Percentiles rank a stretch among this genome's conserved stretches.
Evolutionary conservation across 2,113 vertebrate species (phyloP).

Genomic region (Elachura formosa): DNA sequence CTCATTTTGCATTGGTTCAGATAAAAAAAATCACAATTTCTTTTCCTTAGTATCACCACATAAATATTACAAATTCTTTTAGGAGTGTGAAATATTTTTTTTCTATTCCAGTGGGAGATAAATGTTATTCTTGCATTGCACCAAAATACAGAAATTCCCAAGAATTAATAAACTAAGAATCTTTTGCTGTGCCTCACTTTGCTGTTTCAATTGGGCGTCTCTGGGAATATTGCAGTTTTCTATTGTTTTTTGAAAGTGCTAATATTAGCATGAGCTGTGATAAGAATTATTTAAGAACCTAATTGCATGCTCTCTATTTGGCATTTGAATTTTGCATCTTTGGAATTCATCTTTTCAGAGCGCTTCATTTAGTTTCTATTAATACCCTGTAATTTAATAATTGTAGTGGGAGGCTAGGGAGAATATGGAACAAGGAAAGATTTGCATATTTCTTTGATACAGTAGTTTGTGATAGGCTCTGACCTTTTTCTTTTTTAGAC

Average conservation of each 20-base stretch:
- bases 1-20: not conserved
- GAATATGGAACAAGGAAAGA: conserved; percentile 52
- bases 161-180: too few species aligned
- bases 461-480: conserved; percentile 25
- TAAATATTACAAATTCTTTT: conserved; percentile 48
- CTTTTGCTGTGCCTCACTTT: conserved; percentile 5
- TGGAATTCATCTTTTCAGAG: conserved; percentile 63
- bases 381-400: conserved; percentile 77
- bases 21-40: not conserved
- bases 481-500: conserved; percentile 5
- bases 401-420: conserved; percentile 46
- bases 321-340: conserved; percentile 65
- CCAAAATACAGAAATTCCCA: not conserved
- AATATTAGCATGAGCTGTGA: conserved; percentile 75
- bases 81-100: conserved; percentile 16
- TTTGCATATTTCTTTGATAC: conserved; percentile 61
- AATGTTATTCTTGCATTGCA: not conserved
- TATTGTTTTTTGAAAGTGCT: conserved; percentile 70
- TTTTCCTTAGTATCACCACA: not conserved
- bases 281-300: conserved; percentile 76
- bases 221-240: conserved; percentile 61
- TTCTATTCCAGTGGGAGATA: not conserved
- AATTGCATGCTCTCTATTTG: conserved; percentile 72
- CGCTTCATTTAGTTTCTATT: conserved; percentile 71
- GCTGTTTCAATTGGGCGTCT: conserved; percentile 33